These are phyloP conservation scores for Mesorhabditis sp. DNA, from an alignment of 2,888 invertebrate species.

Conservation along the genomic window DNA sequence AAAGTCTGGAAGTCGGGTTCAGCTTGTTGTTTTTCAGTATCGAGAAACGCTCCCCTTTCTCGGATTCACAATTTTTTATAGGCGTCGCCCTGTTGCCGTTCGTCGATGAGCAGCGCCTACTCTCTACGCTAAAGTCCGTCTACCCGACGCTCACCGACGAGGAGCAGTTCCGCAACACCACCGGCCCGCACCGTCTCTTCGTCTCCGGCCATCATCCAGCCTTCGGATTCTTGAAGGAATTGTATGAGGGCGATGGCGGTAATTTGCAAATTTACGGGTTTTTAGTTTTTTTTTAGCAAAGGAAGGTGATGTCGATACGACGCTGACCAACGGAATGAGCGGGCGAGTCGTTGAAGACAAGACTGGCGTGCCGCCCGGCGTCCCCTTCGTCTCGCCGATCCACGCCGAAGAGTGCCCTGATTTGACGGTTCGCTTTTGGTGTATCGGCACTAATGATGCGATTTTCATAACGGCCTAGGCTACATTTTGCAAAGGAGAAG, in stretches of 20 bases:
- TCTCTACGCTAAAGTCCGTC: constrained; percentile 67
- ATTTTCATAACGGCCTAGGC: too few relatives aligned
- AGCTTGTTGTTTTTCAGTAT: too few relatives aligned
- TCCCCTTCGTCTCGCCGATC: constrained; percentile 60
- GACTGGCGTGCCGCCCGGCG: constrained; percentile 65
- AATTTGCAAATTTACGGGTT: background rate
- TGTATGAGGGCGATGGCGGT: constrained; percentile 66
- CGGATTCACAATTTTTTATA: background rate
- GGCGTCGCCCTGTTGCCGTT: constrained; percentile 96
- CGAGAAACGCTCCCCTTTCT: too few relatives aligned
- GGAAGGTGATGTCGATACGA: constrained; percentile 66
- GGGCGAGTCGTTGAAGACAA: constrained; percentile 75
- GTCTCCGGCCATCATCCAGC: constrained; percentile 72
- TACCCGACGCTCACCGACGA: constrained; percentile 77
- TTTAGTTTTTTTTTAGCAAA: constrained; percentile 6
- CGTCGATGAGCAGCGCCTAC: constrained; percentile 81
- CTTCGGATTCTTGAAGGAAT: constrained; percentile 70
- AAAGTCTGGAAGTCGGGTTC: too few relatives aligned
- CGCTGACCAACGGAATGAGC: constrained; percentile 76
- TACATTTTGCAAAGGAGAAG: too few relatives aligned
- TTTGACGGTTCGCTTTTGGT: constrained; percentile 20
- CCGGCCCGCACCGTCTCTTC: constrained; percentile 86
- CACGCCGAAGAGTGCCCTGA: constrained; percentile 35
- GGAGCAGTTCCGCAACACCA: constrained; percentile 80
- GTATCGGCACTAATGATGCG: too few relatives aligned